Evolutionary conservation across 2,888 invertebrate genomes (phyloP).

Genomic region (Parnassius orleans): DNA sequence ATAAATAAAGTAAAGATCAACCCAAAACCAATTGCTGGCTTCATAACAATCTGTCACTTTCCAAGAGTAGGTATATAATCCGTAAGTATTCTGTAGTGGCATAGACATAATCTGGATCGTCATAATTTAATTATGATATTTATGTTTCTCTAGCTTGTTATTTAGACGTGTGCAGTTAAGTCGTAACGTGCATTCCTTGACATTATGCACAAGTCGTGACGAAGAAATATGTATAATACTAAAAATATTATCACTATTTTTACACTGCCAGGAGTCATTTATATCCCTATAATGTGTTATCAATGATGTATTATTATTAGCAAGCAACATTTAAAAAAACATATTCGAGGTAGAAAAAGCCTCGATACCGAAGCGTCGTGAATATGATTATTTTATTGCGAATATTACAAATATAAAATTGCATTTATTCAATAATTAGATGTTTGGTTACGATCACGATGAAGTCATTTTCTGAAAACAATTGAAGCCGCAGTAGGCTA

Average conservation of each 20-base stretch:
- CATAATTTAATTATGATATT: slow-evolving; percentile 24
- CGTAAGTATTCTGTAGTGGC: not conserved
- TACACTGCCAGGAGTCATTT: slow-evolving; percentile 4
- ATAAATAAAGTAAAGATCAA: not conserved
- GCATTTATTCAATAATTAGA: no score
- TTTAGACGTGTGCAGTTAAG: slow-evolving; percentile 3
- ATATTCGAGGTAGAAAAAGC: no score
- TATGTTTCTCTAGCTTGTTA: not conserved
- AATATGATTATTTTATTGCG: no score
- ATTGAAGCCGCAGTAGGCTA: no score
- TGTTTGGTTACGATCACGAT: no score
- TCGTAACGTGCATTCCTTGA: not conserved
- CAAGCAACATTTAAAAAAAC: no score
- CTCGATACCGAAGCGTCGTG: no score
- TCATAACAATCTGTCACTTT: no score
- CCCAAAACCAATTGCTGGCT: no score
- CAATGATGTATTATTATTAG: not conserved
- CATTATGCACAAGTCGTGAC: slow-evolving; percentile 19
- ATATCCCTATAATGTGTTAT: slow-evolving; percentile 10
- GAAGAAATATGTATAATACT: slow-evolving; percentile 2
- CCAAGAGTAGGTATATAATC: no score
- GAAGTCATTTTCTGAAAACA: no score
- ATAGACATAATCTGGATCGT: not conserved
- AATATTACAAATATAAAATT: no score
- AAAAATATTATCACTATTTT: slow-evolving; percentile 11